These are phyloP conservation scores for Campopleginae sp. DNA, from an alignment of 2,888 invertebrate species.

Conservation along the genomic window DNA sequence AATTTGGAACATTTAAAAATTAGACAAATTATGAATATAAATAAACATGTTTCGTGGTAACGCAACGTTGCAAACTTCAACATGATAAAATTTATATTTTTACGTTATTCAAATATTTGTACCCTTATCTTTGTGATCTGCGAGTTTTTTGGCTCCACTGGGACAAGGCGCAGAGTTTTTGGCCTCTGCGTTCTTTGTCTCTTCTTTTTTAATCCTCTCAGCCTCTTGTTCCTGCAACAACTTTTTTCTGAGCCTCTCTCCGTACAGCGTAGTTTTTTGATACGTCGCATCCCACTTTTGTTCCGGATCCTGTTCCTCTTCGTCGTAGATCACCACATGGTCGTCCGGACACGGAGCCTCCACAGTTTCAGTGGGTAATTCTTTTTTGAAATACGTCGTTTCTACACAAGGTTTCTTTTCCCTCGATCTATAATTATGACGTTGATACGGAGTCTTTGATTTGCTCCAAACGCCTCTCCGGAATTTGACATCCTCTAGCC, in stretches of 20 bases:
- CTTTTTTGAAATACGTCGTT: constrained; percentile 9
- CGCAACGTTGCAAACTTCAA: no score
- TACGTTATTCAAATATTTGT: neutral
- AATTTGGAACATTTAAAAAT: no score
- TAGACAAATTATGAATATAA: no score
- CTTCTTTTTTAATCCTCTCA: constrained; percentile 60
- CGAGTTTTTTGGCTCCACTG: neutral
- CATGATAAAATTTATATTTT: no score
- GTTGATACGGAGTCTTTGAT: neutral
- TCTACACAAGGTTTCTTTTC: neutral
- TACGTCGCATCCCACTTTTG: constrained; percentile 66
- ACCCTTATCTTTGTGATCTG: neutral
- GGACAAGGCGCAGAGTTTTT: neutral
- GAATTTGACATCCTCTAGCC: constrained; percentile 81
- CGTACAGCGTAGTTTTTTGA: constrained; percentile 74
- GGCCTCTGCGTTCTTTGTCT: constrained; percentile 3
- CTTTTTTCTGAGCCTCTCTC: constrained; percentile 76
- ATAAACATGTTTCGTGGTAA: no score
- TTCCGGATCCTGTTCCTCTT: constrained; percentile 67
- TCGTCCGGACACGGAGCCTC: neutral
- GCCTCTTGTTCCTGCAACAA: constrained; percentile 64
- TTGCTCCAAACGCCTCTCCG: constrained; percentile 69
- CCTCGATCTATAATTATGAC: neutral
- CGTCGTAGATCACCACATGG: constrained; percentile 1
- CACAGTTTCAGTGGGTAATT: neutral